Evolutionary conservation across 2,888 invertebrate genomes (phyloP).

Genomic region (Anodontia alba): DNA sequence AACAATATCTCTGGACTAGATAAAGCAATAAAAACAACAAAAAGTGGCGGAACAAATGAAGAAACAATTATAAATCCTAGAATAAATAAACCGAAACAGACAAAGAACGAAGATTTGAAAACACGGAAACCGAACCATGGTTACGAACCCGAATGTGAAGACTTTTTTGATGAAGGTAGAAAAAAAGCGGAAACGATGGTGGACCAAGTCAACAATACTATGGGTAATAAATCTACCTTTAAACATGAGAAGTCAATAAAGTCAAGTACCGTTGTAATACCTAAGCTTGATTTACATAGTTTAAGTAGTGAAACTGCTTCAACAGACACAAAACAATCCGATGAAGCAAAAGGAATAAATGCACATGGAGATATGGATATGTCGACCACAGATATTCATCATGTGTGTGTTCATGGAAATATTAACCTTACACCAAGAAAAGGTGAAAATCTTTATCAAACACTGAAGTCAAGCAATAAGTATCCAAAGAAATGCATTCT

Average conservation of each 20-base stretch:
- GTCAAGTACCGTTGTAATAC: neutral
- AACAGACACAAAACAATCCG: neutral
- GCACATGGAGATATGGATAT: neutral
- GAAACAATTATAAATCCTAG: neutral
- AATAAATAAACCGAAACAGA: neutral
- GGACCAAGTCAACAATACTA: slow-evolving; percentile 2
- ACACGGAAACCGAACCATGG: neutral
- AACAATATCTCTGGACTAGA: neutral
- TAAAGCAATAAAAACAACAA: neutral
- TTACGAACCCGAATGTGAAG: neutral
- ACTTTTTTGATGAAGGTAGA: neutral
- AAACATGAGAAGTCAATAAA: slow-evolving; percentile 7
- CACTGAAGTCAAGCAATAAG: neutral
- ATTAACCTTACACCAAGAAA: neutral
- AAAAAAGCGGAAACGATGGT: neutral
- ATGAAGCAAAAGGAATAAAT: neutral
- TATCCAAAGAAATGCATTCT: slow-evolving; percentile 34
- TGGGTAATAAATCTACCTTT: neutral
- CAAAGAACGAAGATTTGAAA: too few species aligned
- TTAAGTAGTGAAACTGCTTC: slow-evolving; percentile 6
- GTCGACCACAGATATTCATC: neutral
- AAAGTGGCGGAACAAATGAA: neutral
- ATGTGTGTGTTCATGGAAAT: neutral
- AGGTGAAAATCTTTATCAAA: neutral
- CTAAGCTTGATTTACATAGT: neutral